A percentile compares a stretch with the other conserved stretches of the same genome.
These are phyloP conservation scores for Anolis carolinensis DNA, from an alignment of 2,113 vertebrate species.

Conservation along the genomic window DNA sequence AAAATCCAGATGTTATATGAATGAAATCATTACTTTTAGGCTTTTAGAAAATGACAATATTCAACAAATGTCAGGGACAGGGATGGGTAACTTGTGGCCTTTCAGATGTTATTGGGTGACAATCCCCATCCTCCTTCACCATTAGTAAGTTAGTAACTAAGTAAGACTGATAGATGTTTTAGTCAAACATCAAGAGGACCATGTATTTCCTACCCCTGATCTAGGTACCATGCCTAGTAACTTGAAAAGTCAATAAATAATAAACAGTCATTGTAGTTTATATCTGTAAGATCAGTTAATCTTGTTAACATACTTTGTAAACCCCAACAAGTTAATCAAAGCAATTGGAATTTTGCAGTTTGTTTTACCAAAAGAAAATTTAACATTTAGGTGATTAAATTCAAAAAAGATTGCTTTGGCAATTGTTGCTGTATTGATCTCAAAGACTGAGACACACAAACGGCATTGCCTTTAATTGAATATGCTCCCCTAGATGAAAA, in stretches of 20 bases:
- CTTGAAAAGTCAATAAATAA: not conserved
- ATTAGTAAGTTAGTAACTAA: too few species aligned
- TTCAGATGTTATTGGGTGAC: not conserved
- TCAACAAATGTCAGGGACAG: not conserved
- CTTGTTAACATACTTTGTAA: not conserved
- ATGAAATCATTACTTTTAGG: not conserved
- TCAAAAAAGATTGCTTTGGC: not conserved
- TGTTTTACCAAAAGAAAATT: not conserved
- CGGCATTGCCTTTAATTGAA: not conserved
- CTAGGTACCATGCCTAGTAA: not conserved
- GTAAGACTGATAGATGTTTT: not conserved
- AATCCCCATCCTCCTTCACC: too few species aligned
- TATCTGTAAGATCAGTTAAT: not conserved
- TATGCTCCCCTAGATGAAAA: not conserved
- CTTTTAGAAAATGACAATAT: too few species aligned
- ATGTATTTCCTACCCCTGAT: too few species aligned
- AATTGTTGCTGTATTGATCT: not conserved
- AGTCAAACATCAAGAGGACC: not conserved
- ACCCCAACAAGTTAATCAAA: not conserved
- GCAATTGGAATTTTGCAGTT: not conserved
- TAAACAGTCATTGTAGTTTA: not conserved
- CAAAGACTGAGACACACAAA: not conserved
- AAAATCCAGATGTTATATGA: not conserved
- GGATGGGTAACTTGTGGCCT: too few species aligned
- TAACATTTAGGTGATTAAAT: not conserved